Percentiles rank a stretch among this genome's conserved stretches.
These are phyloP conservation scores for Hypotaenidia philippensis DNA, from an alignment of 2,797 vertebrate species.

Conservation along the genomic window DNA sequence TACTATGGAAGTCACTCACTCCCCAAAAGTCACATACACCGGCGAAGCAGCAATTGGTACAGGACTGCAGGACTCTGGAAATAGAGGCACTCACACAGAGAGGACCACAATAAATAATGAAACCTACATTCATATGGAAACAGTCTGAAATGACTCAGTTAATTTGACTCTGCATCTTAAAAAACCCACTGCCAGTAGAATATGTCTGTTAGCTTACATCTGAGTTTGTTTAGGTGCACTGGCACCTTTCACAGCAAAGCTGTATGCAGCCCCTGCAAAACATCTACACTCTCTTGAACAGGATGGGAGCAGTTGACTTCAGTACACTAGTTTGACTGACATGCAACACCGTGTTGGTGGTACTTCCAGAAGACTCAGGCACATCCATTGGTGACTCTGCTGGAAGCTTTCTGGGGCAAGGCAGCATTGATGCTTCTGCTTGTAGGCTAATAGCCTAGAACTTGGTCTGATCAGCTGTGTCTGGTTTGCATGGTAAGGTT, in stretches of 20 bases:
- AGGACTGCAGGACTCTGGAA: neutral
- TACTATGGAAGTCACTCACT: neutral
- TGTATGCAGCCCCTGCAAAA: neutral
- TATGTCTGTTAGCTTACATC: neutral
- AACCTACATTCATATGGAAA: neutral
- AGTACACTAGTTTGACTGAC: neutral
- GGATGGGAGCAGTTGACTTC: neutral
- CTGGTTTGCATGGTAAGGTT: neutral
- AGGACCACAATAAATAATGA: neutral
- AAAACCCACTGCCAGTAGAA: neutral
- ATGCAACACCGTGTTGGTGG: accelerated
- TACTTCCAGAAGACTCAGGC: neutral
- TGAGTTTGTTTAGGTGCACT: neutral
- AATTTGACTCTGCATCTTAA: neutral
- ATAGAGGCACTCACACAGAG: neutral
- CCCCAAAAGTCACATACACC: neutral
- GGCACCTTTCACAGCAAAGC: neutral
- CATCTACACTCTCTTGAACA: neutral
- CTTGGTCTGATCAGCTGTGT: neutral
- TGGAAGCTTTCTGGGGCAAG: neutral
- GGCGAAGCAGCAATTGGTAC: neutral
- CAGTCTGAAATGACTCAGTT: neutral
- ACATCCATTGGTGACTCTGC: neutral
- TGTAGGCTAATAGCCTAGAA: neutral
- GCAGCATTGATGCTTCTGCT: neutral